Evolutionary conservation across 1,140 invertebrate genomes (phyloP).

Genomic region (Drepana arcuata): DNA sequence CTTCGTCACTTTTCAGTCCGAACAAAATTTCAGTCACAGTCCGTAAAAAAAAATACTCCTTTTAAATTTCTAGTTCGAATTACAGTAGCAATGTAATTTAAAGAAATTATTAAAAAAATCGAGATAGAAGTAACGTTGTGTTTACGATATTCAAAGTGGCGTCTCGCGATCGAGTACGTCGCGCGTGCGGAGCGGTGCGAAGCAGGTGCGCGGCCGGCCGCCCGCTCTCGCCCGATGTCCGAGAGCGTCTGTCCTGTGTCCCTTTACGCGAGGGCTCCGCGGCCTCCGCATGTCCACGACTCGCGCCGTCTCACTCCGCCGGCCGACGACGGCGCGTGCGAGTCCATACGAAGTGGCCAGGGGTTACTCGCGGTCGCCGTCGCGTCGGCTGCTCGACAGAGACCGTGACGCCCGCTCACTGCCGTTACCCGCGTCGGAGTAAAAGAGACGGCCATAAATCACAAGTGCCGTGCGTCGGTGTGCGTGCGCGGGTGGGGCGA

Average conservation of each 20-base stretch:
- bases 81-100: too few species aligned
- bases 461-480: slow-evolving; percentile 62
- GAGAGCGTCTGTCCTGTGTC: slow-evolving; percentile 71
- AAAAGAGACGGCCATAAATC: slow-evolving; percentile 46
- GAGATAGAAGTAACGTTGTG: slow-evolving; percentile 23
- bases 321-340: slow-evolving; percentile 64
- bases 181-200: slow-evolving; percentile 47
- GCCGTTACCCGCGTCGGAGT: slow-evolving; percentile 24
- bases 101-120: too few species aligned
- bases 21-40: slow-evolving; percentile 29
- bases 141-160: slow-evolving; percentile 38
- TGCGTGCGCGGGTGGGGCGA: slow-evolving; percentile 69
- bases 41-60: slow-evolving; percentile 2
- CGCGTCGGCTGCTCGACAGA: slow-evolving; percentile 49
- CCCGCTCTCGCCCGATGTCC: slow-evolving; percentile 71
- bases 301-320: slow-evolving; percentile 54
- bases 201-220: slow-evolving; percentile 62
- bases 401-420: slow-evolving; percentile 28
- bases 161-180: slow-evolving; percentile 49
- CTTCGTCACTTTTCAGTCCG: slow-evolving; percentile 40
- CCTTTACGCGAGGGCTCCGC: slow-evolving; percentile 65
- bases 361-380: slow-evolving; percentile 67
- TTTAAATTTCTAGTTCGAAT: too few species aligned
- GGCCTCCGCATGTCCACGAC: slow-evolving; percentile 54
- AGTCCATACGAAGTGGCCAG: slow-evolving; percentile 61